These are phyloP conservation scores for Phenganax subtilis DNA, from an alignment of 92 coral and sea anemone species.

Conservation along the genomic window DNA sequence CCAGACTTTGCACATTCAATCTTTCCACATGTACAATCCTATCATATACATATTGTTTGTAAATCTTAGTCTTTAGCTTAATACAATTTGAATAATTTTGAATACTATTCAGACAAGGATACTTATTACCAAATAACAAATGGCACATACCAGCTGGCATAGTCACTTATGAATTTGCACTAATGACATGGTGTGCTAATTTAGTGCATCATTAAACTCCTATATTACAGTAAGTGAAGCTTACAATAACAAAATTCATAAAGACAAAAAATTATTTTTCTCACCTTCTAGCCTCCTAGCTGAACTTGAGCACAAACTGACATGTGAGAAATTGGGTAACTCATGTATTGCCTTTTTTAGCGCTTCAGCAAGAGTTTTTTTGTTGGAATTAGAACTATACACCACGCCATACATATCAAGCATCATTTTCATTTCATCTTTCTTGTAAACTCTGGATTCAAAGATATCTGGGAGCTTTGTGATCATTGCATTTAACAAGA, in stretches of 20 bases:
- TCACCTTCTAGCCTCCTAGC: not conserved
- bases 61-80: too few relatives aligned
- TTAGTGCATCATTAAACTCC: too few relatives aligned
- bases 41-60: too few relatives aligned
- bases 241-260: not conserved
- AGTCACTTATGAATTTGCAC: too few relatives aligned
- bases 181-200: too few relatives aligned
- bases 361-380: conserved; percentile 3
- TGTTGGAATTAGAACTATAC: not conserved
- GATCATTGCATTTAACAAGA: conserved; percentile 18
- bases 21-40: too few relatives aligned
- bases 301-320: not conserved
- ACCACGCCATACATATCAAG: not conserved
- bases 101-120: too few relatives aligned
- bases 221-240: not conserved
- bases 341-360: not conserved
- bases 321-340: conserved; percentile 4
- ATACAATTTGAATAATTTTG: too few relatives aligned
- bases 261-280: not conserved
- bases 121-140: too few relatives aligned
- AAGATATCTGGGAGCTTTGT: conserved; percentile 18
- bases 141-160: too few relatives aligned
- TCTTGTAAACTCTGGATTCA: conserved; percentile 14
- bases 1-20: too few relatives aligned
- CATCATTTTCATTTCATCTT: conserved; percentile 10